Conservation (phyloP, 2,888 invertebrate species). For the Drosophila villosipedis region DNA sequence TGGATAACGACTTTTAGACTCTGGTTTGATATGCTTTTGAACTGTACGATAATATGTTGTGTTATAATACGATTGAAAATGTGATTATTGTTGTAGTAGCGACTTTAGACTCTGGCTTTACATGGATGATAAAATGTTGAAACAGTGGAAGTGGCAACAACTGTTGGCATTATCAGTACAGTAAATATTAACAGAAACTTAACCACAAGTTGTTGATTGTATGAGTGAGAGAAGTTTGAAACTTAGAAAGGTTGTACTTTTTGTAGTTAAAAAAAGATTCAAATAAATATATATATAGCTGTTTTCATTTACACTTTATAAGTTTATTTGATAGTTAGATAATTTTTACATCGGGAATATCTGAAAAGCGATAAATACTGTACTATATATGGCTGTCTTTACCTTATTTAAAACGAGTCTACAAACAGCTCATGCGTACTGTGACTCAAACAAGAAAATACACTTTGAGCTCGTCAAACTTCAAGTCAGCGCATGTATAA, state of each 20-base stretch:
- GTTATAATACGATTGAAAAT: constrained; percentile 20
- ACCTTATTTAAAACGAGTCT: not conserved
- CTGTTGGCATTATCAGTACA: constrained; percentile 21
- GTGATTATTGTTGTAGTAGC: constrained; percentile 4
- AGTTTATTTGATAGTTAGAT: not conserved
- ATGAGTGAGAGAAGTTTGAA: constrained; percentile 23
- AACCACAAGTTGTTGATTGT: constrained; percentile 56
- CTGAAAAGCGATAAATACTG: not conserved
- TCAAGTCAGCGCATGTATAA: constrained; percentile 54
- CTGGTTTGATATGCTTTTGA: constrained; percentile 20
- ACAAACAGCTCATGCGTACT: constrained; percentile 10
- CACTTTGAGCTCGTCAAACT: constrained; percentile 58
- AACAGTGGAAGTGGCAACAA: not conserved
- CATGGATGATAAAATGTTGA: constrained; percentile 10
- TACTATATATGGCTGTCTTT: not conserved
- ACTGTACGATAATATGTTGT: constrained; percentile 6
- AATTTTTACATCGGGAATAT: not conserved
- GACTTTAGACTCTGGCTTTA: constrained; percentile 31
- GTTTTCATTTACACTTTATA: not conserved
- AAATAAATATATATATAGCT: too few relatives aligned
- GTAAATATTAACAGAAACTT: constrained; percentile 37
- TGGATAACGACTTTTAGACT: constrained; percentile 33
- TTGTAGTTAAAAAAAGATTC: not conserved
- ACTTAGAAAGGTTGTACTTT: not conserved
- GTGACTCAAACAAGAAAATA: constrained; percentile 28